A percentile compares a stretch with the other conserved stretches of the same genome.
Conservation (phyloP, 2,888 invertebrate species). For the Thera britannica region DNA sequence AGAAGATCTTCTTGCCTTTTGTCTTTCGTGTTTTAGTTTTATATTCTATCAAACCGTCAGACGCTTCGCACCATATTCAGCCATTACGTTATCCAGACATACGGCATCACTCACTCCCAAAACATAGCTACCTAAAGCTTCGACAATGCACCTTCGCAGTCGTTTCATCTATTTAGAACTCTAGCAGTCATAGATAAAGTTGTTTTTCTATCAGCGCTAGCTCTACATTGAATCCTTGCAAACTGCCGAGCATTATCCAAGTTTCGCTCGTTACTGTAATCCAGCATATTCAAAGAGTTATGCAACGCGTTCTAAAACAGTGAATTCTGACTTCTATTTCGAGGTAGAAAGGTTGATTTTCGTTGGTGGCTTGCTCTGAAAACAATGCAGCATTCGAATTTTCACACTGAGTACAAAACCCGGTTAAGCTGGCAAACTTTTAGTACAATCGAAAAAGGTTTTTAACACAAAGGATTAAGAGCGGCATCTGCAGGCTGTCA, state of each 20-base stretch:
- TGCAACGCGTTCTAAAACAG: conserved; percentile 1
- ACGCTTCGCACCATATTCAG: conserved; percentile 15
- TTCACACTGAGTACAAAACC: conserved; percentile 55
- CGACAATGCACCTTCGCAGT: conserved; percentile 30
- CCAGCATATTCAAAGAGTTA: conserved; percentile 23
- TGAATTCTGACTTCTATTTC: conserved; percentile 14
- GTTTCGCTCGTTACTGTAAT: conserved; percentile 56
- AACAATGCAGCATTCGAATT: conserved; percentile 37
- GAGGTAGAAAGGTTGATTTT: conserved; percentile 1
- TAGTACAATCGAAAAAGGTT: conserved; percentile 58
- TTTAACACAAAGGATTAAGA: conserved; percentile 58
- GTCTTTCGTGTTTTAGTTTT: not conserved
- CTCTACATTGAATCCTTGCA: conserved; percentile 50
- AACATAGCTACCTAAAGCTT: conserved; percentile 10
- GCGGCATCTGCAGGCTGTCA: conserved; percentile 50
- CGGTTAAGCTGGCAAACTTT: conserved; percentile 54
- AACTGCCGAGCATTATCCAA: conserved; percentile 56
- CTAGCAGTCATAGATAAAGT: conserved; percentile 39
- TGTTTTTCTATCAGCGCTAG: conserved; percentile 24
- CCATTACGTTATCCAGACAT: conserved; percentile 25
- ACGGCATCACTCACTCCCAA: conserved; percentile 28
- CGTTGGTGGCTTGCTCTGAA: conserved; percentile 3
- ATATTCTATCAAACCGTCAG: not conserved
- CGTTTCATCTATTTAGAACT: conserved; percentile 36
- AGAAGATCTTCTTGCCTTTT: too few relatives aligned